phyloP scores from a whole-genome alignment of 2,113 vertebrate genomes.

The Phaetusa simplex region DNA sequence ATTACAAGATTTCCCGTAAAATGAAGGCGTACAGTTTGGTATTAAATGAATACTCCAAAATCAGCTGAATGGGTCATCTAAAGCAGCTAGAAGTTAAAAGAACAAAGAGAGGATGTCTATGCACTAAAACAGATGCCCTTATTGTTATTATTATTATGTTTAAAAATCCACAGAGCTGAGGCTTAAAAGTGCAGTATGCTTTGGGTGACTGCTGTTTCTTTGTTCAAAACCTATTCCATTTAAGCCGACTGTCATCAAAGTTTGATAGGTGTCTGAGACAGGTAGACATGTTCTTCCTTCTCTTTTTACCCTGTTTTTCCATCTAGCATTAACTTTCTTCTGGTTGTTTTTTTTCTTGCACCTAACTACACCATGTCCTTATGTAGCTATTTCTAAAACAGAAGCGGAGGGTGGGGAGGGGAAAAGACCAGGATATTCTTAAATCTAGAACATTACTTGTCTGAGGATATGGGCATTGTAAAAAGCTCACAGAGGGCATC shows the following conservation, averaged over 20 bases:
- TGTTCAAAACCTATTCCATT: neutral
- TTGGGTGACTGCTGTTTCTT: neutral
- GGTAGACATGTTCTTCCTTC: fast-evolving
- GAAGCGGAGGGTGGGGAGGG: neutral
- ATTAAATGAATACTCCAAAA: neutral
- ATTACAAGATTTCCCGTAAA: neutral
- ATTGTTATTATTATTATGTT: neutral
- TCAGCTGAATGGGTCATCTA: neutral
- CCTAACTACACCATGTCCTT: neutral
- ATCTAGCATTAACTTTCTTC: neutral
- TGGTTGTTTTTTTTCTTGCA: neutral
- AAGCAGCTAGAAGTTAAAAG: neutral
- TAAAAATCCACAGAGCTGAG: neutral
- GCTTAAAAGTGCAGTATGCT: neutral
- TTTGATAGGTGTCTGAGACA: neutral
- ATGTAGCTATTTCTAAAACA: neutral
- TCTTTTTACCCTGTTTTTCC: neutral
- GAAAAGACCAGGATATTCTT: neutral
- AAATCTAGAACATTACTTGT: neutral
- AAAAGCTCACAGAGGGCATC: neutral
- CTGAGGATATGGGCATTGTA: neutral
- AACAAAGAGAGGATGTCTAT: neutral
- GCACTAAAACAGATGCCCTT: neutral
- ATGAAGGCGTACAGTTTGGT: neutral
- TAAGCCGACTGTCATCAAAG: neutral